phyloP scores from a whole-genome alignment of 1,140 invertebrate species.

The Orussus abietinus region DNA sequence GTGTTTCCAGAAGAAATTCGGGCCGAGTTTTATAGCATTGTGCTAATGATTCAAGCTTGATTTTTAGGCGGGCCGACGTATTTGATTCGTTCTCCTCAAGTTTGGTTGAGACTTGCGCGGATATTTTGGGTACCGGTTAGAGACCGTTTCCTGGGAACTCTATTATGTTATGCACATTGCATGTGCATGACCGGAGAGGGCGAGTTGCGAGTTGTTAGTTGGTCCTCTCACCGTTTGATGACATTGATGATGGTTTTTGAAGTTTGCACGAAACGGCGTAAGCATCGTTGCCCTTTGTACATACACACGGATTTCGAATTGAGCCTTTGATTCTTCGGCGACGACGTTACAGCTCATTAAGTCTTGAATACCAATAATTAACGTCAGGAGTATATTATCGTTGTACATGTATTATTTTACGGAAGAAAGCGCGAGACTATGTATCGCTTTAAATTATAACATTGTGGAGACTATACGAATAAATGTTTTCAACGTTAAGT shows the following conservation, averaged over 20 bases:
- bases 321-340: slow-evolving; percentile 8
- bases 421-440: slow-evolving; percentile 25
- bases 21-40: no score
- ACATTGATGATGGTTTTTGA: slow-evolving; percentile 7
- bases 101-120: neutral
- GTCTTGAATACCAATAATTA: neutral
- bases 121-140: neutral
- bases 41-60: no score
- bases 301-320: slow-evolving; percentile 4
- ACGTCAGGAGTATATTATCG: slow-evolving; percentile 14
- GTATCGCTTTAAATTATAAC: slow-evolving; percentile 28
- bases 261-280: slow-evolving; percentile 8
- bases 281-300: slow-evolving; percentile 11
- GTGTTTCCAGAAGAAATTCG: no score
- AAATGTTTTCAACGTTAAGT: slow-evolving; percentile 38
- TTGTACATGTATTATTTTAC: slow-evolving; percentile 28
- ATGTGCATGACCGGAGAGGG: no score
- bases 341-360: slow-evolving; percentile 9
- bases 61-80: no score
- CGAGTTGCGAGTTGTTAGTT: no score
- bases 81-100: neutral
- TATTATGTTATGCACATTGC: no score
- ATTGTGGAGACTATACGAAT: slow-evolving; percentile 30
- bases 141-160: neutral
- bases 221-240: slow-evolving; percentile 1